Evolutionary conservation across 2,797 vertebrate species (phyloP).

Genomic region (Lepidocolaptes lacrymiger): DNA sequence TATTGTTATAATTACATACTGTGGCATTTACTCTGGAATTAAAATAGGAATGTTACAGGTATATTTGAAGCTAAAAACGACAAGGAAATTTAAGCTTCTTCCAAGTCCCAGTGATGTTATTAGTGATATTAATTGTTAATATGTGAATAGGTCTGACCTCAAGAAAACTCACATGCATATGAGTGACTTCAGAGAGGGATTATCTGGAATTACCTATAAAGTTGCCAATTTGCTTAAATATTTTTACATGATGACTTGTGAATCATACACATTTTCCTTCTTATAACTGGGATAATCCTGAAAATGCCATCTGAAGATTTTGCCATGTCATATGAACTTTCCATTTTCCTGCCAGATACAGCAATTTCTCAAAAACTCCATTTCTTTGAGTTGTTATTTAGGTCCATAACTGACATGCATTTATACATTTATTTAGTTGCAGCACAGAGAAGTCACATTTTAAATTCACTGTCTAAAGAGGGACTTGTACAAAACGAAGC

Average conservation of each 20-base stretch:
- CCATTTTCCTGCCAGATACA: background rate
- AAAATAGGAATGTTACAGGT: background rate
- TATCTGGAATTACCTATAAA: background rate
- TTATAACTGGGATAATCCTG: background rate
- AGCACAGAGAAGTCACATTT: background rate
- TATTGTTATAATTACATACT: background rate
- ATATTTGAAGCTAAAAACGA: background rate
- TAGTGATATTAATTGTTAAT: background rate
- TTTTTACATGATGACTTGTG: background rate
- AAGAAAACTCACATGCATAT: background rate
- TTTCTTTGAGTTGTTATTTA: background rate
- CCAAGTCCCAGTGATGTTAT: background rate
- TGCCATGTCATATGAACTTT: background rate
- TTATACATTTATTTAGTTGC: background rate
- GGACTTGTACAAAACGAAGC: background rate
- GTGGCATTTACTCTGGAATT: background rate
- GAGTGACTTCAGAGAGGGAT: background rate
- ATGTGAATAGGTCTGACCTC: background rate
- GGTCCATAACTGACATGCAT: accelerated
- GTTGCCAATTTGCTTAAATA: background rate
- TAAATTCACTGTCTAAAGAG: background rate
- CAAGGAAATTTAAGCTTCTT: background rate
- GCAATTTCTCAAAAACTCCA: background rate
- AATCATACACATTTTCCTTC: background rate
- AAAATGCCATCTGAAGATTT: background rate